Base-by-base conservation (phyloP, 2,888 invertebrate genomes). In the Hypomecis punctinalis region DNA sequence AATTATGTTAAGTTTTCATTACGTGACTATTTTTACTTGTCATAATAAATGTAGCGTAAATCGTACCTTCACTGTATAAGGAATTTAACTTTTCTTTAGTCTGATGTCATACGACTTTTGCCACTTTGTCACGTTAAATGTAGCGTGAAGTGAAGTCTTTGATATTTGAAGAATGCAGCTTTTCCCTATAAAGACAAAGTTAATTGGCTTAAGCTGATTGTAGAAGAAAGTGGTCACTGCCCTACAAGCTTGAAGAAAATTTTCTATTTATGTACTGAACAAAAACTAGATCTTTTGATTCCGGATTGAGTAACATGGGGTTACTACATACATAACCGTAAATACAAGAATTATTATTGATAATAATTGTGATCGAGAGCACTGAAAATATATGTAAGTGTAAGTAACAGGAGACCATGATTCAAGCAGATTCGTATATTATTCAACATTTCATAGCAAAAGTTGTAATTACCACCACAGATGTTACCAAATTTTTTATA, bases 281-380 rank as follows among this genome's bases (percentile, higher is more conserved):
- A 61, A 65, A 61, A 65, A 65, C 61, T 61, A 53, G 65, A 45
- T 36, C 5, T 42, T 59, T 45, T 36, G 33, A 40, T 66, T 58
- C 65, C 65, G 65, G 47, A 54, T 53, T 53, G 13, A 52, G 39
- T 39, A 43, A 56, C 47, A 42, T 5, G 49, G 1, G 4, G 8
- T 5, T 33, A 5, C 35, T 48, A 10, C 33, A 11, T 3, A 0
- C 47, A 10, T 47, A 2, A 10, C 10, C 13, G 23, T 8, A 2
- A 5, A 23, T 8, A 33, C 8, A 9, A 42, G 11, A 11, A 45
- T 11, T 13, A 6, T 13, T 11, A 10, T n/a, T 42, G 10, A 42
- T 23, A 23, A 23, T 23, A 23, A 23, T 23, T 23, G 23, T 23
- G 3, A 23, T 23, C 23, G 3, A 23, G 23, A 23, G 23, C 23